A percentile compares a stretch with the other conserved stretches of the same genome.
phyloP scores from a whole-genome alignment of 2,113 vertebrate genomes.

The Polyodon spathula region DNA sequence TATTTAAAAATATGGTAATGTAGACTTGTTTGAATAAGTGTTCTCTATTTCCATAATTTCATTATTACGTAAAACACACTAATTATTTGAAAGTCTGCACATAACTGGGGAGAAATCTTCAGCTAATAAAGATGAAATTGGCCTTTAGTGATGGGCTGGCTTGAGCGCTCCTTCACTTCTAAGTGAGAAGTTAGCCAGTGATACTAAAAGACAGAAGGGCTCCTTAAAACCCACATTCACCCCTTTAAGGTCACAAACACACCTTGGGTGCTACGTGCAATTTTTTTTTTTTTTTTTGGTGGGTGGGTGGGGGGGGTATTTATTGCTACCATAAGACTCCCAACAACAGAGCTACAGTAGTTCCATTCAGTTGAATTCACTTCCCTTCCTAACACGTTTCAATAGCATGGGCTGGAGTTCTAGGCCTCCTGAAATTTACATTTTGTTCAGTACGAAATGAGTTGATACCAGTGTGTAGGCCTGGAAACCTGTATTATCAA shows the following conservation, averaged over 20 bases:
- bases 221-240: not conserved
- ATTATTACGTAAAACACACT: slow-evolving; percentile 82
- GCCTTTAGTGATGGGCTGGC: slow-evolving; percentile 37
- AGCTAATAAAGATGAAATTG: slow-evolving; percentile 93
- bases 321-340: too few relatives aligned
- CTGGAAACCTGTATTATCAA: too few relatives aligned
- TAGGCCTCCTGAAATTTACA: too few relatives aligned
- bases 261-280: too few relatives aligned
- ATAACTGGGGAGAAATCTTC: slow-evolving; percentile 74
- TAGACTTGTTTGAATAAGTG: slow-evolving; percentile 91
- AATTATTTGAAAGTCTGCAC: slow-evolving; percentile 78
- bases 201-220: not conserved
- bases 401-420: too few relatives aligned
- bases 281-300: too few relatives aligned
- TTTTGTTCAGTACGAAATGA: too few relatives aligned
- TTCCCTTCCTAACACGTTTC: too few relatives aligned
- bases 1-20: slow-evolving; percentile 98
- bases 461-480: too few relatives aligned
- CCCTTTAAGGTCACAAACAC: not conserved
- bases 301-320: too few relatives aligned
- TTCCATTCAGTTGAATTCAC: too few relatives aligned
- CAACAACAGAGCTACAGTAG: too few relatives aligned
- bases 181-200: not conserved
- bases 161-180: slow-evolving; percentile 15
- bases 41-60: slow-evolving; percentile 85